These are phyloP conservation scores for Pipra filicauda DNA, from an alignment of 2,113 vertebrate species.

Conservation along the genomic window DNA sequence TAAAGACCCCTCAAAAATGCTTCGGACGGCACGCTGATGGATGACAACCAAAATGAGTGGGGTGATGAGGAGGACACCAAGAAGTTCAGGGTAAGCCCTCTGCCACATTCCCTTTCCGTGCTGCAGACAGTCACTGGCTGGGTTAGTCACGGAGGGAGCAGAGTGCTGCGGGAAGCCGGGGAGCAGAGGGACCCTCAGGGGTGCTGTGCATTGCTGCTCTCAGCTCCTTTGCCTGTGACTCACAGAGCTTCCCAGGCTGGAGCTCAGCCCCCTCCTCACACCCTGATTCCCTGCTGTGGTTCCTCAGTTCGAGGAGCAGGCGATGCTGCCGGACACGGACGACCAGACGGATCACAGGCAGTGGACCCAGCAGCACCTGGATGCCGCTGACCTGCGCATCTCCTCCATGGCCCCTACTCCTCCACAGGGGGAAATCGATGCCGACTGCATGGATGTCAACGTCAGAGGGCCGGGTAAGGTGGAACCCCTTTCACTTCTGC, in stretches of 20 bases:
- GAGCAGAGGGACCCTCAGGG: not conserved
- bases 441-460: slow-evolving; percentile 95
- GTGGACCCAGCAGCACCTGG: slow-evolving; percentile 98
- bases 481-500: not conserved
- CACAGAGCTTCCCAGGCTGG: not conserved
- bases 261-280: not conserved
- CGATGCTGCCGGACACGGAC: slow-evolving; percentile 80
- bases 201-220: not conserved
- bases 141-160: accelerated
- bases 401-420: slow-evolving; percentile 94
- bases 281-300: not conserved
- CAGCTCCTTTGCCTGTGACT: not conserved
- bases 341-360: slow-evolving; percentile 92
- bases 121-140: not conserved
- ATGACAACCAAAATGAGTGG: slow-evolving; percentile 94
- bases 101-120: not conserved
- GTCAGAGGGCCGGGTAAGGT: slow-evolving; percentile 90
- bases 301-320: slow-evolving; percentile 88
- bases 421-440: slow-evolving; percentile 93
- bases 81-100: slow-evolving; percentile 86
- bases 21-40: slow-evolving; percentile 91
- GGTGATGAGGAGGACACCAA: slow-evolving; percentile 90
- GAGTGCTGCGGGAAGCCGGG: not conserved
- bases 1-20: slow-evolving; percentile 91
- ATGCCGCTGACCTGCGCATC: slow-evolving; percentile 91